Conservation (phyloP, 2,888 invertebrate species). For the Polymixis lichenea region DNA sequence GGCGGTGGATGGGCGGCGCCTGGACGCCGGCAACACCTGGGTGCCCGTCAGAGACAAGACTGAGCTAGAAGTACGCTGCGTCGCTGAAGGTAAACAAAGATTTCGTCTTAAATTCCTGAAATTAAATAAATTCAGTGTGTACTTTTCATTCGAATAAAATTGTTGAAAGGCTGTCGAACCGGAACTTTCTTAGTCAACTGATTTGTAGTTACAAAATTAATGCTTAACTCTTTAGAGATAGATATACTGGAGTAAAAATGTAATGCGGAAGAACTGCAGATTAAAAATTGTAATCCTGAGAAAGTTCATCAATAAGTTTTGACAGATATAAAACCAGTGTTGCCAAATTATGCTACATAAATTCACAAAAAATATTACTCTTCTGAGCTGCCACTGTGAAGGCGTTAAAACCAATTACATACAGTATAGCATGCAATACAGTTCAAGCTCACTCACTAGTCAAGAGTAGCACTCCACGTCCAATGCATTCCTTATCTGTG, state of each 20-base stretch:
- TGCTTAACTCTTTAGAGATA: neutral
- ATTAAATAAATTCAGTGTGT: neutral
- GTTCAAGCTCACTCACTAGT: neutral
- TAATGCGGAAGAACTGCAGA: neutral
- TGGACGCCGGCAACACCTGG: slow-evolving; percentile 96
- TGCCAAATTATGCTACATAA: neutral
- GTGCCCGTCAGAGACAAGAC: slow-evolving; percentile 96
- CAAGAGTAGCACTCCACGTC: neutral
- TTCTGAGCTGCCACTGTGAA: neutral
- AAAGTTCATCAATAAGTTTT: neutral
- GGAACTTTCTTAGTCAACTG: neutral
- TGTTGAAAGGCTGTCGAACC: neutral
- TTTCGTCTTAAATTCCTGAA: neutral
- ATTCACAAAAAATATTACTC: neutral
- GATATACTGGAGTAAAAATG: neutral
- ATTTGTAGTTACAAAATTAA: neutral
- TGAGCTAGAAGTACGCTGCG: slow-evolving; percentile 95
- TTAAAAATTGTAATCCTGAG: too few species aligned
- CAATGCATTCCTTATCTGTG: neutral
- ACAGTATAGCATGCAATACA: neutral
- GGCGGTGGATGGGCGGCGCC: slow-evolving; percentile 95
- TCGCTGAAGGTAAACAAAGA: slow-evolving; percentile 93
- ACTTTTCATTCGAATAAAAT: neutral
- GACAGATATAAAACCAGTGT: neutral
- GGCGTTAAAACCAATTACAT: too few species aligned